Evolutionary conservation across 2,888 invertebrate species (phyloP).

Genomic region (Polylopha cassiicola): DNA sequence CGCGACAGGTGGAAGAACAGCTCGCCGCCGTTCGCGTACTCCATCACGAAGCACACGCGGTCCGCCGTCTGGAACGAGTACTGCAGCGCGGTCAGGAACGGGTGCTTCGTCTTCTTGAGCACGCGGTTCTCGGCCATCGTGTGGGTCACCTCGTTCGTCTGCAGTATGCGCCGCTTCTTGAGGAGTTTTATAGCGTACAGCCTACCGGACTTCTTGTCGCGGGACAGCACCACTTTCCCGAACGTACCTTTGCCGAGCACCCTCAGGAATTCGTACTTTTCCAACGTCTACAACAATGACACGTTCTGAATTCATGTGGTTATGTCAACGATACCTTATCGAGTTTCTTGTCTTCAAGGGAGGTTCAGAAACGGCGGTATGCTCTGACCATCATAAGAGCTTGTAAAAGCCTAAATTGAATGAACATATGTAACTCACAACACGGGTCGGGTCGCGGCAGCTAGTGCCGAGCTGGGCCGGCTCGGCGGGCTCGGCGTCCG

Average conservation of each 20-base stretch:
- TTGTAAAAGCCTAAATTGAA: too few species aligned
- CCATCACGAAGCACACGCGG: constrained; percentile 99
- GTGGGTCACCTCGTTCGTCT: constrained; percentile 99
- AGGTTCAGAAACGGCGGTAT: too few species aligned
- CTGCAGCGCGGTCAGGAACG: constrained; percentile 98
- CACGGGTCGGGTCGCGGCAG: constrained; percentile 62
- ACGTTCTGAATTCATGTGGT: too few species aligned
- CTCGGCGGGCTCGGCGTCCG: constrained; percentile 50
- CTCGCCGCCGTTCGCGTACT: constrained; percentile 99
- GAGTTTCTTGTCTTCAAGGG: too few species aligned
- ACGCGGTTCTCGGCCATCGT: constrained; percentile 99
- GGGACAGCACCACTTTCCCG: constrained; percentile 98
- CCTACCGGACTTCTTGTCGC: constrained; percentile 95
- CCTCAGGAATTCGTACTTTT: constrained; percentile 99
- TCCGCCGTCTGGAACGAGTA: constrained; percentile 99
- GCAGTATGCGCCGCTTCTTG: constrained; percentile 98
- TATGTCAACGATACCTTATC: too few species aligned
- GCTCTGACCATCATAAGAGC: too few species aligned
- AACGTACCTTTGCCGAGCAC: constrained; percentile 98
- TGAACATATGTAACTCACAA: too few species aligned
- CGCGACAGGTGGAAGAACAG: constrained; percentile 98
- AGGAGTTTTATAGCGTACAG: constrained; percentile 99
- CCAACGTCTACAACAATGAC: constrained; percentile 84
- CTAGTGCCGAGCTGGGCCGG: constrained; percentile 67
- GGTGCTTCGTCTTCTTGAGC: constrained; percentile 96